These are phyloP conservation scores for Chondrosia reniformis DNA, from an alignment of 37 sponge, comb jelly and placozoan species.

Conservation along the genomic window DNA sequence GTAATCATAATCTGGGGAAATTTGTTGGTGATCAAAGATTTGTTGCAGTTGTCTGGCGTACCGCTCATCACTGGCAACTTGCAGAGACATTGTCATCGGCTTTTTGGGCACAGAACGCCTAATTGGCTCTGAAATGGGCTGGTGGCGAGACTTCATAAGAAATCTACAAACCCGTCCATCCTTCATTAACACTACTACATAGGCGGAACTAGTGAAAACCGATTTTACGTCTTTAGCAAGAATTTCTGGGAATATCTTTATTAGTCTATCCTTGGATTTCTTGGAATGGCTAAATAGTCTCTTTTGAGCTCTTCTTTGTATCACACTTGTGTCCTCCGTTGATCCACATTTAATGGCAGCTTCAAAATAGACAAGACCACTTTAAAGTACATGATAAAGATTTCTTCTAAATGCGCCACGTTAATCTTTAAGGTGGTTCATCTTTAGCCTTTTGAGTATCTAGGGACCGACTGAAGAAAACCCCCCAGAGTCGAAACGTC, in stretches of 20 bases:
- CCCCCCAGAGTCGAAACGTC: too few species aligned
- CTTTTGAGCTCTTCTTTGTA: too few species aligned
- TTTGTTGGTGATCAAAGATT: constrained; percentile 17
- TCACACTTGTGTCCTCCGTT: too few species aligned
- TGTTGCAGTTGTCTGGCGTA: constrained; percentile 63
- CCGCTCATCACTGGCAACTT: constrained; percentile 56
- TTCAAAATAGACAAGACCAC: too few species aligned
- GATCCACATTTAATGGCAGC: too few species aligned
- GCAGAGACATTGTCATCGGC: constrained; percentile 11
- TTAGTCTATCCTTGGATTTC: background rate
- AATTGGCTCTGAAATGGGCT: background rate
- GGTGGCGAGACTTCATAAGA: background rate
- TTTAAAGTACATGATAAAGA: too few species aligned
- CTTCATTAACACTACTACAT: constrained; percentile 38
- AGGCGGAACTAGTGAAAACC: constrained; percentile 45
- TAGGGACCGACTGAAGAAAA: too few species aligned
- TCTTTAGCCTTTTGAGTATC: too few species aligned
- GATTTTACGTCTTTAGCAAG: background rate
- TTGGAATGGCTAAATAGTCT: too few species aligned
- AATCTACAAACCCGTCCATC: constrained; percentile 66
- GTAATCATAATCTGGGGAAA: too few species aligned
- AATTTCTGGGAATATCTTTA: background rate
- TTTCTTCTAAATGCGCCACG: too few species aligned
- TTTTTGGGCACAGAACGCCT: background rate
- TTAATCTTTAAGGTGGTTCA: too few species aligned